Conservation (phyloP, 2,113 vertebrate species). For the Gymnocephalus cernua region DNA sequence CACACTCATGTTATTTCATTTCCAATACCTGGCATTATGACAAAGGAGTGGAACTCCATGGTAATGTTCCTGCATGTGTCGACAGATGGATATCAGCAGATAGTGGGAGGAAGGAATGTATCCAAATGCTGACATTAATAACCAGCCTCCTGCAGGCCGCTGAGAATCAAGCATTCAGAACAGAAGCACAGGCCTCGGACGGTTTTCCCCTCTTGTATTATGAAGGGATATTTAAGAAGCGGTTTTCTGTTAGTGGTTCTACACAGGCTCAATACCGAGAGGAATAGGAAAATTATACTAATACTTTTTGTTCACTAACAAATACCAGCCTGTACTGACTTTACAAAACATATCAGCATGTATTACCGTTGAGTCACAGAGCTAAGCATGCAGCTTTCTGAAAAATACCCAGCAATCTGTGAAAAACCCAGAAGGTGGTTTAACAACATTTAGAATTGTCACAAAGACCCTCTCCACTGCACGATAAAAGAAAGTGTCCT, state of each 20-base stretch:
- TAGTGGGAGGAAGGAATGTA: neutral
- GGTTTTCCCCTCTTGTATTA: constrained; percentile 5
- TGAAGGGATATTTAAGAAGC: constrained; percentile 32
- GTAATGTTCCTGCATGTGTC: neutral
- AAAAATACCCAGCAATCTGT: neutral
- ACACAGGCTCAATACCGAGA: neutral
- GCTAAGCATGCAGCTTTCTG: neutral
- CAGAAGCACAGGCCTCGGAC: neutral
- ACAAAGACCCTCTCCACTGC: neutral
- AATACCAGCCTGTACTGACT: neutral
- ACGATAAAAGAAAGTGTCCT: neutral
- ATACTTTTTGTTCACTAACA: neutral
- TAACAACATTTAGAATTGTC: neutral
- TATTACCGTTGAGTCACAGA: neutral
- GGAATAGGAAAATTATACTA: neutral
- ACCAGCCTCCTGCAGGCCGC: neutral
- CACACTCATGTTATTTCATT: neutral
- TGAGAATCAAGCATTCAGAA: neutral
- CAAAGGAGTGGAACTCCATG: neutral
- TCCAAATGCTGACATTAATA: neutral
- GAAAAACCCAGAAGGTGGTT: neutral
- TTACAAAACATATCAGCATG: neutral
- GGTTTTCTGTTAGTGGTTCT: neutral
- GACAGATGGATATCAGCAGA: neutral
- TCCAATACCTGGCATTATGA: neutral